Percentiles rank a stretch among this genome's conserved stretches.
Evolutionary conservation across 2,888 invertebrate species (phyloP).

Genomic region (Drosophila flavopinicola): DNA sequence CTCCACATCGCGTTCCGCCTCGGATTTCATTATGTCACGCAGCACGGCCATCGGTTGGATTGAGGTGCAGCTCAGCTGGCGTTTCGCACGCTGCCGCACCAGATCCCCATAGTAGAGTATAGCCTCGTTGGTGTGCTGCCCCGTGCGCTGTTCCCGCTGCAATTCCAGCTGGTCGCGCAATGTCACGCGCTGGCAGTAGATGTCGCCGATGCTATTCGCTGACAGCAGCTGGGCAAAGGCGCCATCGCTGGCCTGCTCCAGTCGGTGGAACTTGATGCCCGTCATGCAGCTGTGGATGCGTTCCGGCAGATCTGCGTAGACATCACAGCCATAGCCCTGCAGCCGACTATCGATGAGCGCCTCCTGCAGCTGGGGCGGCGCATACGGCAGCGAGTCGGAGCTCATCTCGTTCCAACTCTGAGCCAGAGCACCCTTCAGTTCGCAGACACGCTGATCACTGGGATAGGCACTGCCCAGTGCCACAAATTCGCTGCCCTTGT

Average conservation of each 20-base stretch:
- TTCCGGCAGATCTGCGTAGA: slow-evolving; percentile 64
- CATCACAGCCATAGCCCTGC: slow-evolving; percentile 58
- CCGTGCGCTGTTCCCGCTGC: slow-evolving; percentile 48
- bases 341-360: slow-evolving; percentile 60
- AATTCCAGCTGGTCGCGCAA: slow-evolving; percentile 35
- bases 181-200: slow-evolving; percentile 66
- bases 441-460: slow-evolving; percentile 78
- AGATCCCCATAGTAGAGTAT: slow-evolving; percentile 60
- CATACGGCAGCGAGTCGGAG: slow-evolving; percentile 74
- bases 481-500: slow-evolving; percentile 71
- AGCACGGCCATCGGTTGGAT: slow-evolving; percentile 60
- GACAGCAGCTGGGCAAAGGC: slow-evolving; percentile 66
- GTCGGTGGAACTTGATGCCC: slow-evolving; percentile 69
- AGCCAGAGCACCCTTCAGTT: slow-evolving; percentile 50
- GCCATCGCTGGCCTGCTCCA: slow-evolving; percentile 34
- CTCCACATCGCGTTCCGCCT: slow-evolving; percentile 3
- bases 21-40: slow-evolving; percentile 41
- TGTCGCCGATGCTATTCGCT: slow-evolving; percentile 80
- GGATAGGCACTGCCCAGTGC: slow-evolving; percentile 67
- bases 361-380: slow-evolving; percentile 71
- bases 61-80: slow-evolving; percentile 59
- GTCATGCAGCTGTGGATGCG: slow-evolving; percentile 77
- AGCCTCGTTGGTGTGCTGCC: slow-evolving; percentile 50
- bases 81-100: slow-evolving; percentile 39
- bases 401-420: slow-evolving; percentile 25